Conservation (phyloP, 2,797 vertebrate species). For the Gallinago solitaria region DNA sequence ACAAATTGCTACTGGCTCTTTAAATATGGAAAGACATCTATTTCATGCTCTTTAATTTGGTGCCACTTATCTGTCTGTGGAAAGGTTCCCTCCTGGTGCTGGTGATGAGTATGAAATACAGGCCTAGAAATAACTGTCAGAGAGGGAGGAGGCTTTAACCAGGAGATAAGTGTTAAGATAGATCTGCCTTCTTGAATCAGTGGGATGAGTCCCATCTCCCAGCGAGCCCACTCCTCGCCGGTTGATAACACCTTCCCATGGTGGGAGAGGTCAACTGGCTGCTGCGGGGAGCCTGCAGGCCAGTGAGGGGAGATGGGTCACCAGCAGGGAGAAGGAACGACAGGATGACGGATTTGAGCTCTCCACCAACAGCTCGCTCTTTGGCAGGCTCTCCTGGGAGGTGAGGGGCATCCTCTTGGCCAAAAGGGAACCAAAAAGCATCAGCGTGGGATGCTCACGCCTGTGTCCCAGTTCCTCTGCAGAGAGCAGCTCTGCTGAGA, state of each 20-base stretch:
- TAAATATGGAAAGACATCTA: constrained; percentile 56
- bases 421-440: not conserved
- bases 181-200: constrained; percentile 37
- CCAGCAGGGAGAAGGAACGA: not conserved
- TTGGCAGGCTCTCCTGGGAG: not conserved
- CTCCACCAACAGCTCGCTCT: not conserved
- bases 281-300: not conserved
- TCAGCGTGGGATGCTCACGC: fast-evolving
- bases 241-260: constrained; percentile 43
- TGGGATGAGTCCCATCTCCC: constrained; percentile 59
- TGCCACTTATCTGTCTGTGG: constrained; percentile 73
- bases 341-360: not conserved
- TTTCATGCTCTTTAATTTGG: constrained; percentile 72
- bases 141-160: constrained; percentile 46
- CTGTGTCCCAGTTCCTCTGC: not conserved
- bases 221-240: not conserved
- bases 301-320: not conserved
- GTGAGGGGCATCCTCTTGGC: not conserved
- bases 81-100: constrained; percentile 57
- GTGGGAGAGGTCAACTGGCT: constrained; percentile 46
- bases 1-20: constrained; percentile 66
- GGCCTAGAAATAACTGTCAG: constrained; percentile 63
- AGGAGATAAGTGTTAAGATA: constrained; percentile 68
- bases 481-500: not conserved
- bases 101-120: constrained; percentile 72